A percentile compares a stretch with the other conserved stretches of the same genome.
These are phyloP conservation scores for Drosophila prolongata DNA, from an alignment of 2,888 invertebrate species.

Conservation along the genomic window DNA sequence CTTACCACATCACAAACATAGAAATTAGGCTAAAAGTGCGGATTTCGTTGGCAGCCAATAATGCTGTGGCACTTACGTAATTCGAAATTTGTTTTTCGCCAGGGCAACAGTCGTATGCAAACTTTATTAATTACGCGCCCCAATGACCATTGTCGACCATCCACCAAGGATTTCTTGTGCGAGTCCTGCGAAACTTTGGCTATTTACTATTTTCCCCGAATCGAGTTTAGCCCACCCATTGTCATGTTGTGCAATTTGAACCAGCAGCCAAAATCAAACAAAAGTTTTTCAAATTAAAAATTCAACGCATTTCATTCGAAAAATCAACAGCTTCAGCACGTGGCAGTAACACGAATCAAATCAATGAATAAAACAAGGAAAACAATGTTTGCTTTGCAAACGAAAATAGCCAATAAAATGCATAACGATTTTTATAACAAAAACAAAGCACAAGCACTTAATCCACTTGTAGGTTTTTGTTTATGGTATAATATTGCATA, in stretches of 20 bases:
- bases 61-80: slow-evolving; percentile 1
- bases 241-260: slow-evolving; percentile 10
- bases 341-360: slow-evolving; percentile 18
- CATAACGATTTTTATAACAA: neutral
- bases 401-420: slow-evolving; percentile 12
- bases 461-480: neutral
- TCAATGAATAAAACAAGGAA: slow-evolving; percentile 9
- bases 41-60: slow-evolving; percentile 9
- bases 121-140: slow-evolving; percentile 64
- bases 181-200: slow-evolving; percentile 40
- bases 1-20: slow-evolving; percentile 19
- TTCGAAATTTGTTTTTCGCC: slow-evolving; percentile 19
- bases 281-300: slow-evolving; percentile 44
- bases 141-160: slow-evolving; percentile 28
- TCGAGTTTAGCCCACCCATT: slow-evolving; percentile 23
- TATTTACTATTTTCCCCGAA: slow-evolving; percentile 27
- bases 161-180: neutral
- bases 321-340: slow-evolving; percentile 8
- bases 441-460: neutral
- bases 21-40: slow-evolving; percentile 30
- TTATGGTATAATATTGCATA: neutral
- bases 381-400: slow-evolving; percentile 8
- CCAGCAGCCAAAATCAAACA: slow-evolving; percentile 27
- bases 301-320: slow-evolving; percentile 31
- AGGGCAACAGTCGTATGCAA: slow-evolving; percentile 44